Percentiles rank a stretch among this genome's conserved stretches.
Conservation (phyloP, 2,113 vertebrate species). For the Oplegnathus fasciatus region DNA sequence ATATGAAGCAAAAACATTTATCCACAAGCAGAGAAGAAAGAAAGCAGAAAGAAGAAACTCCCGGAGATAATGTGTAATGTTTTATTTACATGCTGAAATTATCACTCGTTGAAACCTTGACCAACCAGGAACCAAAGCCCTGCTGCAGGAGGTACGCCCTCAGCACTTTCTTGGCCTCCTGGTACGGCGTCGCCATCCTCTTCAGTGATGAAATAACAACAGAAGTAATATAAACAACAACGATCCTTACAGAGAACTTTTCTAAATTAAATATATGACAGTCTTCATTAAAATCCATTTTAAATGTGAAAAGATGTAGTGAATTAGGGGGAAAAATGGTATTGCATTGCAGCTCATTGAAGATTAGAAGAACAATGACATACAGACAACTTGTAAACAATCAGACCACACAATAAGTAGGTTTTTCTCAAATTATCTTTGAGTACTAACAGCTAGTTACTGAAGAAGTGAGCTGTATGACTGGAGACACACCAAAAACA, state of each 20-base stretch:
- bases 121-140: slow-evolving; percentile 91
- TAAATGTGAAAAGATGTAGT: no score
- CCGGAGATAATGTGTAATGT: no score
- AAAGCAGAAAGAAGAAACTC: no score
- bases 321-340: no score
- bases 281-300: background rate
- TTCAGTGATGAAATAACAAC: slow-evolving; percentile 62
- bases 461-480: background rate
- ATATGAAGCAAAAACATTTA: no score
- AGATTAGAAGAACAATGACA: no score
- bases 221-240: background rate
- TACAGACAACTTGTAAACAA: no score
- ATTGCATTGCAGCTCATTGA: no score
- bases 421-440: background rate
- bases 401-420: background rate
- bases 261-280: background rate
- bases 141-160: slow-evolving; percentile 87
- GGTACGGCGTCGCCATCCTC: slow-evolving; percentile 89
- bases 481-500: background rate
- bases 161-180: slow-evolving; percentile 91
- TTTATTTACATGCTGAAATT: slow-evolving; percentile 83
- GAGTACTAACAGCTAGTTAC: background rate
- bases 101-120: slow-evolving; percentile 87
- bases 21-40: no score
- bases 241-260: no score